Evolutionary conservation across 1,140 invertebrate species (phyloP), one percentile per base, ranked within the genome.

Genomic region (Drosophila lowei): DNA sequence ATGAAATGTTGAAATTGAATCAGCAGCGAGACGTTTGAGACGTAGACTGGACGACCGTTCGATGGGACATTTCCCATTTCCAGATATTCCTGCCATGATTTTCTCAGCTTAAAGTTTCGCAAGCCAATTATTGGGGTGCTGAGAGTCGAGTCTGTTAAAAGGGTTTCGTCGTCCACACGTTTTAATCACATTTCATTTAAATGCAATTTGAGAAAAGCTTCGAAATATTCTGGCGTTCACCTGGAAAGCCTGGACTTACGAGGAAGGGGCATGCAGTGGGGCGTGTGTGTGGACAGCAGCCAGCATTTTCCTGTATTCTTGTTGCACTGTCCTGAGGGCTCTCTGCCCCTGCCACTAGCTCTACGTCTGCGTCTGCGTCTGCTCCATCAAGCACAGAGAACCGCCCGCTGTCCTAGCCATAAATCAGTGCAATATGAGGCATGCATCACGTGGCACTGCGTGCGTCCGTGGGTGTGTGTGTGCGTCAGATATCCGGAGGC

Each of bases 371-470:
- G 34, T 38, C 34, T 38, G 34, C 34, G 11, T 38, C 11, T 38
- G 34, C 34, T 38, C 50, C 50, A 53, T 53, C 38, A 23, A 48
- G 28, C 28, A 38, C 48, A 25, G 21, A 3, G 42, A 38, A 44
- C 53, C 59, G 44, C 44, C 47, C 71, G n/a, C 52, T 65, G 70
- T 48, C 47, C 71, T 16, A 47, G 53, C 71, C 53, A 65, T 73
- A 73, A 73, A 73, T 73, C 71, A 73, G 47, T 58, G 60, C 60
- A 73, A 73, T 73, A 64, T 65, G 70, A 73, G 60, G 25, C 71
- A 72, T 73, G 71, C 71, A 72, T 72, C 68, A 63, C 52, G 57
- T 23, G 46, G 18, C 46, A 6, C 15, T 9, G 46, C 11, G 55
- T 47, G 44, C 41, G 67, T 49, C 44, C 58, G 52, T 9, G 18